Conservation (phyloP, 2,797 vertebrate genomes). For the Peromyscus attwateri region DNA sequence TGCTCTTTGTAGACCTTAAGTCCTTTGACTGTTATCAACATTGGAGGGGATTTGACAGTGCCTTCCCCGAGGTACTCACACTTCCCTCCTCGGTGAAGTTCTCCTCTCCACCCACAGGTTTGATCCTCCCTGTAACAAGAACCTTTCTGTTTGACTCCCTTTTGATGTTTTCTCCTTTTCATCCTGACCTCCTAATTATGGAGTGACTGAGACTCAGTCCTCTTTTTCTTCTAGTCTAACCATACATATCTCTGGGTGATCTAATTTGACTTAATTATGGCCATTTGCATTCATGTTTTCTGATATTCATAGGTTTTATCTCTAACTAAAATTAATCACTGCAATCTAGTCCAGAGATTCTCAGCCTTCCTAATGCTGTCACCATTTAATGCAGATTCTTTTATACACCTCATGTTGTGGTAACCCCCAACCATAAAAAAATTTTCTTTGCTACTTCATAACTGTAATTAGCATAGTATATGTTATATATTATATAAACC, state of each 20-base stretch:
- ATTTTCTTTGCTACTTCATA: neutral
- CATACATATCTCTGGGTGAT: neutral
- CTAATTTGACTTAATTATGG: neutral
- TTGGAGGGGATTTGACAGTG: too few species aligned
- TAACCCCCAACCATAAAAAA: neutral
- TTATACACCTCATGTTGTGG: neutral
- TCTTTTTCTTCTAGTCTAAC: neutral
- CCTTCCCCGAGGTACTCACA: accelerated
- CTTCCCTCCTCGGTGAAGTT: neutral
- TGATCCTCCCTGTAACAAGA: too few species aligned
- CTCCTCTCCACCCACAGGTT: too few species aligned
- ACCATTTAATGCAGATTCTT: neutral
- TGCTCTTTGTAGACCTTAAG: neutral
- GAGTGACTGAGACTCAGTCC: neutral
- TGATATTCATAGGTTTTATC: neutral
- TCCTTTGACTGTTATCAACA: neutral
- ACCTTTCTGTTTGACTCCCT: neutral
- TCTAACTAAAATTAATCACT: neutral
- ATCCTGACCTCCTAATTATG: neutral
- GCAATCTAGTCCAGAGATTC: neutral
- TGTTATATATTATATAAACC: neutral
- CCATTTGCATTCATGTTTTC: neutral
- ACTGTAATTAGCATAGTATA: neutral
- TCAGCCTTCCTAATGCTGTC: neutral
- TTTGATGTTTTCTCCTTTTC: neutral